Percentiles rank a stretch among this genome's conserved stretches.
Conservation (phyloP, 2,113 vertebrate genomes). For the Micromys minutus region DNA sequence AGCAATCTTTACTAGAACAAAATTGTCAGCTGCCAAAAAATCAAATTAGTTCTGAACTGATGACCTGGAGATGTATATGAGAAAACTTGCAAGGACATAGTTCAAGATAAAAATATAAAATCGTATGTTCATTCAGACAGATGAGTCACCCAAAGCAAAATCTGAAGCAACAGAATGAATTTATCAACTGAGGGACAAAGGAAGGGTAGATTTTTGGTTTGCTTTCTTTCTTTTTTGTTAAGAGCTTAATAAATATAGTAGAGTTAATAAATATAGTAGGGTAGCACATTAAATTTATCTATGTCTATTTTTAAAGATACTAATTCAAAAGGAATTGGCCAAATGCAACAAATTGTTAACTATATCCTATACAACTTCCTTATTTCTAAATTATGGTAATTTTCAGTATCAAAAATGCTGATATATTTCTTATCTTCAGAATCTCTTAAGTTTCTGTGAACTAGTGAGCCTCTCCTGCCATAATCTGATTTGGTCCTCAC, state of each 20-base stretch:
- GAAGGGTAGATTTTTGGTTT: neutral
- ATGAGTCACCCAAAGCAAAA: neutral
- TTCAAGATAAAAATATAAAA: neutral
- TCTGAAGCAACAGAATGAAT: neutral
- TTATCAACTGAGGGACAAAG: slow-evolving; percentile 11
- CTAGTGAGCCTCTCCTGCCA: no score
- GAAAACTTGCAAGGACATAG: neutral
- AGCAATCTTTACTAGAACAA: slow-evolving; percentile 45
- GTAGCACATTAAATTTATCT: neutral
- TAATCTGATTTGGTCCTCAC: neutral
- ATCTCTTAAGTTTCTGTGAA: neutral
- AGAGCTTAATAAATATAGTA: slow-evolving; percentile 4
- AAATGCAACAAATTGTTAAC: neutral
- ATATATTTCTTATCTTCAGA: neutral
- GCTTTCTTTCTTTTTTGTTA: neutral
- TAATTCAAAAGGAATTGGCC: slow-evolving; percentile 33
- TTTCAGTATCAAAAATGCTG: neutral
- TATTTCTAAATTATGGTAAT: neutral
- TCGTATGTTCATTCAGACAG: neutral
- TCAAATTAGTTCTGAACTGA: slow-evolving; percentile 10
- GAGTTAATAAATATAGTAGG: neutral
- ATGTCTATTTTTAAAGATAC: neutral
- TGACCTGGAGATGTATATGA: neutral
- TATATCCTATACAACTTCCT: neutral
- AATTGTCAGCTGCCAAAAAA: neutral